Conservation (phyloP, 1,140 invertebrate species). For the Tetramorium alpestre region DNA sequence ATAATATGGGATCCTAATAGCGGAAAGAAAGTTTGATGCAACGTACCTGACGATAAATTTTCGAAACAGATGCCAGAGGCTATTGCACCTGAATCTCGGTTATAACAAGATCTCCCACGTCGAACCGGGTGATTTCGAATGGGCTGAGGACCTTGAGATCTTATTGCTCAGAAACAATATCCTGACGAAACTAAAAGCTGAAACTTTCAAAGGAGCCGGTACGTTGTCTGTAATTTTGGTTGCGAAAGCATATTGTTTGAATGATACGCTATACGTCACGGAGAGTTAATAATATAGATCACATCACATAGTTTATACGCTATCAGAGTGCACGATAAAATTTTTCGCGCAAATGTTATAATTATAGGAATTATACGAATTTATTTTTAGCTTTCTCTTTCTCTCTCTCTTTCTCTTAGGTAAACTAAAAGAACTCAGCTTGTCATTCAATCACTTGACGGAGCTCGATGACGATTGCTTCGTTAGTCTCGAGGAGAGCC, state of each 20-base stretch:
- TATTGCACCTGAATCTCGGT: slow-evolving; percentile 94
- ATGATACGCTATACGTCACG: neutral
- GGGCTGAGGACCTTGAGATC: slow-evolving; percentile 93
- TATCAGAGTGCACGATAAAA: neutral
- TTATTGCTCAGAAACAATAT: slow-evolving; percentile 94
- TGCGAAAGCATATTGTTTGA: slow-evolving; percentile 15
- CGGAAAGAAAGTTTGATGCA: slow-evolving; percentile 25
- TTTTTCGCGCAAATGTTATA: neutral
- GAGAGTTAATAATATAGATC: neutral
- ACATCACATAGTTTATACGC: neutral
- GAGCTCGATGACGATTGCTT: slow-evolving; percentile 92
- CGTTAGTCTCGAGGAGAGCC: slow-evolving; percentile 89
- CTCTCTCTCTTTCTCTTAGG: slow-evolving; percentile 70
- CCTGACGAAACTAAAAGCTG: slow-evolving; percentile 90
- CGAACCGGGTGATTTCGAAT: slow-evolving; percentile 91
- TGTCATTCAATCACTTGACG: slow-evolving; percentile 95
- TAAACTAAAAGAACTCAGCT: slow-evolving; percentile 93
- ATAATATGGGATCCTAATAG: slow-evolving; percentile 11
- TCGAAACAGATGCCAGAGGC: slow-evolving; percentile 87
- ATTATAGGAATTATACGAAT: neutral
- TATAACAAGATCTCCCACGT: slow-evolving; percentile 94
- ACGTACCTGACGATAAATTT: slow-evolving; percentile 14
- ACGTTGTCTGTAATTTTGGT: slow-evolving; percentile 10
- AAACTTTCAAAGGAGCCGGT: slow-evolving; percentile 88
- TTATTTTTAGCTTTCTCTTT: neutral